Conservation (phyloP, 2,888 invertebrate species). For the Chrysotoxum bicinctum region DNA sequence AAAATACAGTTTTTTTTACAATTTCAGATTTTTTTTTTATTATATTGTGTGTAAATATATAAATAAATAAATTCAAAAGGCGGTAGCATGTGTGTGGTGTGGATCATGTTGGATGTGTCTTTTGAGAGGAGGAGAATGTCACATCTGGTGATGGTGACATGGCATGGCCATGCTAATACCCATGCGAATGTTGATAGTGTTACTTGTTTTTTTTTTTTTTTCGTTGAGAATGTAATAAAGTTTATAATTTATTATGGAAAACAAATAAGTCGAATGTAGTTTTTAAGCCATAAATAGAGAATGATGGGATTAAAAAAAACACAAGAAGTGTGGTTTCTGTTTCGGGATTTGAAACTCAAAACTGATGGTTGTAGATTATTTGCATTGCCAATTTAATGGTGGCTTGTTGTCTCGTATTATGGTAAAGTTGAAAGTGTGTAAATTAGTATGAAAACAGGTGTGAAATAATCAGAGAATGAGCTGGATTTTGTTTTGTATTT, state of each 20-base stretch:
- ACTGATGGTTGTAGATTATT: constrained; percentile 19
- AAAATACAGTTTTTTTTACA: constrained; percentile 50
- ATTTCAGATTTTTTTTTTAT: constrained; percentile 4
- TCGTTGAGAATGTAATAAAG: constrained; percentile 57
- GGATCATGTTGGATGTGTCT: not conserved
- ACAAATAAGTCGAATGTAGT: constrained; percentile 46
- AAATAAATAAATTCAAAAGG: constrained; percentile 22
- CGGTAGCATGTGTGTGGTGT: constrained; percentile 14
- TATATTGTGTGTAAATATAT: not conserved
- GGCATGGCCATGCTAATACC: constrained; percentile 50
- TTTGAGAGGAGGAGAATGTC: constrained; percentile 37
- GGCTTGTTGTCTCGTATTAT: constrained; percentile 11
- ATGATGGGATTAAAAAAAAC: constrained; percentile 12
- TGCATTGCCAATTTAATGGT: constrained; percentile 44
- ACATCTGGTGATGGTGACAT: constrained; percentile 41
- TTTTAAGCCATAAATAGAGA: constrained; percentile 52
- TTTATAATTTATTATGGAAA: constrained; percentile 59
- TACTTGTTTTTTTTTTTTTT: constrained; percentile 18
- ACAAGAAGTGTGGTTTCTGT: not conserved
- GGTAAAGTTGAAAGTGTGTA: constrained; percentile 28
- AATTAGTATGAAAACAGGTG: constrained; percentile 42
- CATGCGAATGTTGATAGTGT: constrained; percentile 33
- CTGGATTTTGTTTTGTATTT: not conserved
- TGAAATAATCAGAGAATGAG: constrained; percentile 25
- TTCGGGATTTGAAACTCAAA: not conserved